These are phyloP conservation scores for Bombus polaris DNA, from an alignment of 1,140 invertebrate species.

Conservation along the genomic window DNA sequence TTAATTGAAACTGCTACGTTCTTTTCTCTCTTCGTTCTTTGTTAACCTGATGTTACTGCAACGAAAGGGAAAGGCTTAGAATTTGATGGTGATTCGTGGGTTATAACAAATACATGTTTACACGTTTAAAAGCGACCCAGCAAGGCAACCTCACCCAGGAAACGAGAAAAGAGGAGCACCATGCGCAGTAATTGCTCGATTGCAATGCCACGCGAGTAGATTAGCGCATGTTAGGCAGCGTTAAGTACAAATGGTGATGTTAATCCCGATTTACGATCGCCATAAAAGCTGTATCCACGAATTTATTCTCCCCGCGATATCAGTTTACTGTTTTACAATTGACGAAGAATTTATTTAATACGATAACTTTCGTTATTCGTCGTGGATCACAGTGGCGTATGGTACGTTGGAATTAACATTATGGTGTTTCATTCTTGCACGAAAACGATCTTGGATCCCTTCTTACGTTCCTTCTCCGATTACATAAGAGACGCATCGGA, in stretches of 20 bases:
- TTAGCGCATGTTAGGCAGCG: slow-evolving; percentile 30
- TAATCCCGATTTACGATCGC: slow-evolving; percentile 50
- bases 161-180: background rate
- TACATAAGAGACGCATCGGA: background rate
- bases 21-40: background rate
- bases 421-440: background rate
- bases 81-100: background rate
- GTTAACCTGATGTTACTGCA: background rate
- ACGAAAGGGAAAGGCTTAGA: background rate
- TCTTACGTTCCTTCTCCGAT: background rate
- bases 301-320: background rate
- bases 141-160: slow-evolving; percentile 31
- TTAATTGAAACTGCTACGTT: background rate
- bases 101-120: background rate
- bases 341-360: too few relatives aligned
- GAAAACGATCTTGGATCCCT: slow-evolving; percentile 19
- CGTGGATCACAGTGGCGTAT: background rate
- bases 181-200: slow-evolving; percentile 10
- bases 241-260: slow-evolving; percentile 28
- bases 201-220: slow-evolving; percentile 40
- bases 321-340: background rate
- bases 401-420: slow-evolving; percentile 13
- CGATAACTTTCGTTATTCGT: background rate
- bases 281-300: slow-evolving; percentile 12
- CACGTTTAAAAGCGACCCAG: background rate